A percentile compares a stretch with the other conserved stretches of the same genome.
Evolutionary conservation across 1,140 invertebrate species (phyloP).

Genomic region (Pseudoatta argentina): DNA sequence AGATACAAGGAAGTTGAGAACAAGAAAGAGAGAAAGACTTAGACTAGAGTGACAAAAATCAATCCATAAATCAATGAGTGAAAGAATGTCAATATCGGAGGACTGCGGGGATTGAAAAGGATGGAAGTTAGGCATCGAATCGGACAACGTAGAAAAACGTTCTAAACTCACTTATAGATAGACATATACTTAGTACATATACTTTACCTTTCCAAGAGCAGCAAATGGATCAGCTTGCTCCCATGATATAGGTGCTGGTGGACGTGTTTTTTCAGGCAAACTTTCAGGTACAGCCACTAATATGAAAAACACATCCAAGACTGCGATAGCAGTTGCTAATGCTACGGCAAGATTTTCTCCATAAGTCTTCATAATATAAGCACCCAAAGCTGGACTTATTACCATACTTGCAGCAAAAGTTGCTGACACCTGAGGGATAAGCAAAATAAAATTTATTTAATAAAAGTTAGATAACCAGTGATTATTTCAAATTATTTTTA

Average conservation of each 20-base stretch:
- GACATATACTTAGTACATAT: no score
- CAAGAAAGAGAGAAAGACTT: no score
- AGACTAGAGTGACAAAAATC: no score
- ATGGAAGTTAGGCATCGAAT: no score
- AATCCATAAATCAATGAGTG: no score
- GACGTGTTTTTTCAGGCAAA: constrained; percentile 96
- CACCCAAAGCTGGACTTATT: constrained; percentile 98
- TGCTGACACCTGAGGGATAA: constrained; percentile 91
- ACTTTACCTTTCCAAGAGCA: constrained; percentile 87
- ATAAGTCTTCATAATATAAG: constrained; percentile 96
- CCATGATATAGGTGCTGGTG: constrained; percentile 95
- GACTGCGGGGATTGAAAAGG: no score
- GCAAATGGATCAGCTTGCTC: constrained; percentile 99
- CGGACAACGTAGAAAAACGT: no score
- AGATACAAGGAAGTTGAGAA: no score
- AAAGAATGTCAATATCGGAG: no score
- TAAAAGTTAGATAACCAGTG: neutral
- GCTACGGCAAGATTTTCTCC: constrained; percentile 98
- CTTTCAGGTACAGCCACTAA: constrained; percentile 99
- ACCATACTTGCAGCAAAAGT: constrained; percentile 99
- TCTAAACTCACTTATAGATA: no score
- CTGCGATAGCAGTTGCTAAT: constrained; percentile 96
- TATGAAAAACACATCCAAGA: constrained; percentile 99
- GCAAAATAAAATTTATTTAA: constrained; percentile 30
- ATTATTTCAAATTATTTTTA: neutral